Conservation (phyloP, 2,113 vertebrate genomes). For the Sterrhoptilus dennistouni region DNA sequence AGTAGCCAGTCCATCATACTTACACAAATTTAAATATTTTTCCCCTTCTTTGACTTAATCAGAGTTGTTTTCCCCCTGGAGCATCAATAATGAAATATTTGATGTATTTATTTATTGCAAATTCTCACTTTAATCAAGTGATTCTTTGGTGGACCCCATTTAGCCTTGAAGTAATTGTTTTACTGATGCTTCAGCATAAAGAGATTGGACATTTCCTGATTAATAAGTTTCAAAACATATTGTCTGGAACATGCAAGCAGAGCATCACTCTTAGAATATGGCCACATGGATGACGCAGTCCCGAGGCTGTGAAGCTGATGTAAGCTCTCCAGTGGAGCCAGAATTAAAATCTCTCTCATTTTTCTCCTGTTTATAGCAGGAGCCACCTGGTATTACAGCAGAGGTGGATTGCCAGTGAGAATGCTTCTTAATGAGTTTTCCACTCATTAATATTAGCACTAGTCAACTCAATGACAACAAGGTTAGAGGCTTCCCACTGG, state of each 20-base stretch:
- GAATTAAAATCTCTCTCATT: neutral
- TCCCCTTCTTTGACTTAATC: slow-evolving; percentile 37
- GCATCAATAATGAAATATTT: slow-evolving; percentile 45
- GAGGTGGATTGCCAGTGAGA: slow-evolving; percentile 1
- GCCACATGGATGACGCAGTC: neutral
- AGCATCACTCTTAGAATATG: neutral
- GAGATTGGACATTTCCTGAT: slow-evolving; percentile 27
- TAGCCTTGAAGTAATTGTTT: slow-evolving; percentile 61
- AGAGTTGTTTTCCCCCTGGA: slow-evolving; percentile 11
- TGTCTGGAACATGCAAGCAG: slow-evolving; percentile 44
- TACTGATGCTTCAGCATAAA: slow-evolving; percentile 35
- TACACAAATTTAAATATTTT: slow-evolving; percentile 30
- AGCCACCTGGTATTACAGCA: neutral
- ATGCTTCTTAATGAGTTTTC: slow-evolving; percentile 11
- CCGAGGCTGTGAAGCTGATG: neutral
- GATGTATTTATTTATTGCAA: slow-evolving; percentile 53
- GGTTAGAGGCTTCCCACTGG: slow-evolving; percentile 55
- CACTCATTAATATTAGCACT: slow-evolving; percentile 54
- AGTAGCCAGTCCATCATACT: slow-evolving; percentile 23
- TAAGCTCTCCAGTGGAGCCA: neutral
- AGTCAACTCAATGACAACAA: slow-evolving; percentile 49
- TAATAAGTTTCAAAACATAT: slow-evolving; percentile 50
- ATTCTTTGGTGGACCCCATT: slow-evolving; percentile 35
- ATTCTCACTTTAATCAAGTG: slow-evolving; percentile 61
- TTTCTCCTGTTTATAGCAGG: neutral